phyloP scores from a whole-genome alignment of 2,113 vertebrate genomes.

The Prinia subflava region DNA sequence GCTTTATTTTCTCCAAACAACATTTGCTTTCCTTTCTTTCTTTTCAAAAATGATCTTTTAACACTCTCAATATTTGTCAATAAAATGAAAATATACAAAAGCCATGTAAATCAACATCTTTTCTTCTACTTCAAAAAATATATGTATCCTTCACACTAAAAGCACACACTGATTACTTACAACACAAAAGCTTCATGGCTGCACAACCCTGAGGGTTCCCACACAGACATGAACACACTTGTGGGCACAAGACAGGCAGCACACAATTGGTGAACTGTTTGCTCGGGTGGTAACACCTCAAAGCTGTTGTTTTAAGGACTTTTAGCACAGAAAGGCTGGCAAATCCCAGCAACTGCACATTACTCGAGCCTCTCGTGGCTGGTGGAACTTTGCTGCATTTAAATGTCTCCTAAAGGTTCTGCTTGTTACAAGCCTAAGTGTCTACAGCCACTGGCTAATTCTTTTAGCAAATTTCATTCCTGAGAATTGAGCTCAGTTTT shows the following conservation, averaged over 20 bases:
- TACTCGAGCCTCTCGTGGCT: not conserved
- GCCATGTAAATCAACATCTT: not conserved
- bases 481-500: not conserved
- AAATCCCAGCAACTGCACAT: not conserved
- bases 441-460: not conserved
- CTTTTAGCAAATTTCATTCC: not conserved
- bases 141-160: not conserved
- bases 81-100: not conserved
- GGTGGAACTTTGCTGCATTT: not conserved
- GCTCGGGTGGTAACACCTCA: not conserved
- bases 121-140: not conserved
- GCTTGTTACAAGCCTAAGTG: not conserved
- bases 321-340: not conserved
- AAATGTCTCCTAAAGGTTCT: not conserved
- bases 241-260: rapidly evolving
- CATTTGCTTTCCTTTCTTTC: not conserved
- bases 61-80: not conserved
- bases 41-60: not conserved
- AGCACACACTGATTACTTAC: not conserved
- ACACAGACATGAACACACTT: not conserved
- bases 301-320: not conserved
- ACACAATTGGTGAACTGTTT: not conserved
- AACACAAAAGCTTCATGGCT: not conserved
- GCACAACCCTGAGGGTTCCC: not conserved
- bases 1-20: conserved; percentile 6